Base-by-base conservation (phyloP, 2,888 invertebrate species). In the Hololepta plana region DNA sequence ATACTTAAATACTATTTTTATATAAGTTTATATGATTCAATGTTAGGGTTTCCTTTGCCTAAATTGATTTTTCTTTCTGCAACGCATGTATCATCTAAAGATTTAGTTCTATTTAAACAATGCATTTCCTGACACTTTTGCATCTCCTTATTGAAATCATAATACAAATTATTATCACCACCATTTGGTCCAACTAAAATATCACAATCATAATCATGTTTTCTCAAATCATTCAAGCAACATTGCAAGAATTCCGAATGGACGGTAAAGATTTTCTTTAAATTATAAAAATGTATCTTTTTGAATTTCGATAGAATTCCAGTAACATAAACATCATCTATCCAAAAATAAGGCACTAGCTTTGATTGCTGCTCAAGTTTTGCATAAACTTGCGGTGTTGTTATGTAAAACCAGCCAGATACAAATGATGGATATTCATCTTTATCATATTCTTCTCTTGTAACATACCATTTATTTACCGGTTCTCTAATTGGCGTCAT, bases 251-350 rank as follows among this genome's bases (percentile, higher is more conserved):
- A 64, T 41, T 80, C 72, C 7, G 74, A 64, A 47, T 79, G 72
- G 5, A 69, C 65, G 4, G 81, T 63, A 55, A 70, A 82, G 45
- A 65, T 64, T 9, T 61, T 42, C 23, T 64, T 59, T 9, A 79
- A 49, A 26, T 70, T 65, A 29, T 52, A 54, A 20, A 72, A 50
- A 19, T 60, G 51, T n/a, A 76, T 59, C 19, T 57, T 55, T n/a
- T n/a, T 47, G 14, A 60, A 54, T 27, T 67, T 55, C 4, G 73
- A 62, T 15, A 88, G 52, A 24, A 84, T 59, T 2, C 90, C 90
- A 1, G 88, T 90, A 0, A 90, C 55, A 47, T 73, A 77, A 22
- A 81, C 73, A 47, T 91, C 90, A 45, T 91, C 90, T 32, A 91
- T 85, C 88, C 90, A 91, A 54, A 91, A 88, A 40, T 73, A 79